Percentiles rank a stretch among this genome's conserved stretches.
Conservation (phyloP, 2,113 vertebrate species). For the Riparia riparia region DNA sequence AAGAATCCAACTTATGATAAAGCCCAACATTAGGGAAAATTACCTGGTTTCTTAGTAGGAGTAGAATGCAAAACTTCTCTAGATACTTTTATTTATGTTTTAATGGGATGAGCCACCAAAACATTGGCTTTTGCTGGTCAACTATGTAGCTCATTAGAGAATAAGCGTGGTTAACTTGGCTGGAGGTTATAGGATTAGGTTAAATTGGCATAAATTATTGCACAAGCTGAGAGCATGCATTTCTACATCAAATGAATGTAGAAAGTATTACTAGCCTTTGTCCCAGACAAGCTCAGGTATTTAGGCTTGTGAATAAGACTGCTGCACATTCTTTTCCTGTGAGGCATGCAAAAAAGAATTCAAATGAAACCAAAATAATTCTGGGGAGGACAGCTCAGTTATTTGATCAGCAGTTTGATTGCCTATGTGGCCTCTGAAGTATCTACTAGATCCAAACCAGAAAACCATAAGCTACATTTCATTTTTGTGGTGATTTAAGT, state of each 20-base stretch:
- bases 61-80: background rate
- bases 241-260: slow-evolving; percentile 9
- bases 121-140: background rate
- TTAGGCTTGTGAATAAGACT: background rate
- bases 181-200: background rate
- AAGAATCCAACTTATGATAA: background rate
- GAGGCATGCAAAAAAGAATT: slow-evolving; percentile 5
- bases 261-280: slow-evolving; percentile 4
- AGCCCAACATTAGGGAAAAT: background rate
- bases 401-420: background rate
- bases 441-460: background rate
- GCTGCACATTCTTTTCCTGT: slow-evolving; percentile 14
- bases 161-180: background rate
- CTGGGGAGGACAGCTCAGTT: background rate
- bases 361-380: slow-evolving; percentile 26
- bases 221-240: background rate
- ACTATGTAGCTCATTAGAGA: background rate
- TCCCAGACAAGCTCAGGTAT: slow-evolving; percentile 10
- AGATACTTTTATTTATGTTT: background rate
- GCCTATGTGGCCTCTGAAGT: background rate
- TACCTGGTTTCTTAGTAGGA: background rate
- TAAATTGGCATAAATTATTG: background rate
- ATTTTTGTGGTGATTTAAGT: slow-evolving; percentile 12
- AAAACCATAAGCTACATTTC: background rate
- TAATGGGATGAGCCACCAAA: background rate